Evolutionary conservation across 2,113 vertebrate genomes (phyloP).

Genomic region (Megaleporinus macrocephalus): DNA sequence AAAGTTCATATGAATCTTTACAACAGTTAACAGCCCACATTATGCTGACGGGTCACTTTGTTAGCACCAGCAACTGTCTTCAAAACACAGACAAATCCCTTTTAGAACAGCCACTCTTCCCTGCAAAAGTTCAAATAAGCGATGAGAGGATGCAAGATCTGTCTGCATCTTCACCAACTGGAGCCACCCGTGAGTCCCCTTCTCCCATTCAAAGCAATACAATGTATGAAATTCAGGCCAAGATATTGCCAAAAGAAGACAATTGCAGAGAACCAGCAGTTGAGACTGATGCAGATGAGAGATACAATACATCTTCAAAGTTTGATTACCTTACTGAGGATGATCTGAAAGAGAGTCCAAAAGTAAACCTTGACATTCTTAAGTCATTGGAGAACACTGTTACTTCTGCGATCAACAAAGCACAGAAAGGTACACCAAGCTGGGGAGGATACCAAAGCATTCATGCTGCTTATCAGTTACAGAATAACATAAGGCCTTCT

Average conservation of each 20-base stretch:
- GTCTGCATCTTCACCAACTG: constrained; percentile 86
- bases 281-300: constrained; percentile 80
- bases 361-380: constrained; percentile 94
- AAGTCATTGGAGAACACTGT: constrained; percentile 98
- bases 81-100: constrained; percentile 91
- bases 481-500: constrained; percentile 90
- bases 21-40: constrained; percentile 97
- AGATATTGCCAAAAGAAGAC: constrained; percentile 72
- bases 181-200: constrained; percentile 72
- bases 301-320: constrained; percentile 87
- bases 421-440: constrained; percentile 94
- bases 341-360: constrained; percentile 95
- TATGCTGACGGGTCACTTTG: constrained; percentile 98
- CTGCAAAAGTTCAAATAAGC: constrained; percentile 73
- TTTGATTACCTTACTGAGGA: constrained; percentile 96
- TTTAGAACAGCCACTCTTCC: constrained; percentile 69
- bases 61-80: constrained; percentile 89
- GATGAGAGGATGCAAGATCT: constrained; percentile 90
- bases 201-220: constrained; percentile 85
- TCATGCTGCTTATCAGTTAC: constrained; percentile 98
- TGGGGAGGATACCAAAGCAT: constrained; percentile 99
- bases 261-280: constrained; percentile 80
- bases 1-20: constrained; percentile 92
- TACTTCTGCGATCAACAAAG: constrained; percentile 96
- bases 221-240: constrained; percentile 91